phyloP scores from a whole-genome alignment of 2,797 vertebrate species.

The Danio choprae region DNA sequence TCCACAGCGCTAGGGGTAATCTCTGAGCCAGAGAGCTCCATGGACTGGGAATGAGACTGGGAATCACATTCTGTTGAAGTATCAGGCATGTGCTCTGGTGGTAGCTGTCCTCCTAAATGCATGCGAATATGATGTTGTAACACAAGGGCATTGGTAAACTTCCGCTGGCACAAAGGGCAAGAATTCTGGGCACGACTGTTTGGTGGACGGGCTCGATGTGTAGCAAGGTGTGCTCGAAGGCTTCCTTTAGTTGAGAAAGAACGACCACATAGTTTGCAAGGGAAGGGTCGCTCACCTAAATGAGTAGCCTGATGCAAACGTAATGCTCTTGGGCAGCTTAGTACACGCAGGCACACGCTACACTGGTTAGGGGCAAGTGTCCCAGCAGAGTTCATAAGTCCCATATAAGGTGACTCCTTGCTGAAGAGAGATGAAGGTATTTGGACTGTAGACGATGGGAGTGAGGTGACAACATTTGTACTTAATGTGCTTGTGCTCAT shows the following conservation, averaged over 20 bases:
- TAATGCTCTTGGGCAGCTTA: slow-evolving; percentile 89
- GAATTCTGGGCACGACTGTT: slow-evolving; percentile 87
- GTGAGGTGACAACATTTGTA: slow-evolving; percentile 75
- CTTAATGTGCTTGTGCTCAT: slow-evolving; percentile 75
- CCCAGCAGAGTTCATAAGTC: slow-evolving; percentile 65
- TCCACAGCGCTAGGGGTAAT: slow-evolving; percentile 34
- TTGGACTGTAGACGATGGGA: slow-evolving; percentile 68
- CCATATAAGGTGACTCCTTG: slow-evolving; percentile 73
- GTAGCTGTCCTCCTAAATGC: slow-evolving; percentile 91
- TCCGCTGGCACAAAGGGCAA: slow-evolving; percentile 90
- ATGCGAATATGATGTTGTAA: slow-evolving; percentile 93
- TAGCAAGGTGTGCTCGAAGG: slow-evolving; percentile 87
- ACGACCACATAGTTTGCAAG: slow-evolving; percentile 89
- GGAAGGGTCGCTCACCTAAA: slow-evolving; percentile 90
- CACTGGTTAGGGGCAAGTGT: slow-evolving; percentile 85
- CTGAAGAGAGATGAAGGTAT: slow-evolving; percentile 75
- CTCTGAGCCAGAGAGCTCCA: slow-evolving; percentile 60
- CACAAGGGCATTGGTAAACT: slow-evolving; percentile 91
- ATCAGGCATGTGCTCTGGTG: slow-evolving; percentile 73
- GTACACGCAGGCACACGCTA: slow-evolving; percentile 86
- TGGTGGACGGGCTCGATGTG: slow-evolving; percentile 85
- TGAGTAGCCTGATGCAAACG: slow-evolving; percentile 91
- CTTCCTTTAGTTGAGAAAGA: slow-evolving; percentile 93
- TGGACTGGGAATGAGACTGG: slow-evolving; percentile 66
- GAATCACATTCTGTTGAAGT: slow-evolving; percentile 63